Conservation (phyloP, 2,113 vertebrate species). For the Corvus moneduloides region DNA sequence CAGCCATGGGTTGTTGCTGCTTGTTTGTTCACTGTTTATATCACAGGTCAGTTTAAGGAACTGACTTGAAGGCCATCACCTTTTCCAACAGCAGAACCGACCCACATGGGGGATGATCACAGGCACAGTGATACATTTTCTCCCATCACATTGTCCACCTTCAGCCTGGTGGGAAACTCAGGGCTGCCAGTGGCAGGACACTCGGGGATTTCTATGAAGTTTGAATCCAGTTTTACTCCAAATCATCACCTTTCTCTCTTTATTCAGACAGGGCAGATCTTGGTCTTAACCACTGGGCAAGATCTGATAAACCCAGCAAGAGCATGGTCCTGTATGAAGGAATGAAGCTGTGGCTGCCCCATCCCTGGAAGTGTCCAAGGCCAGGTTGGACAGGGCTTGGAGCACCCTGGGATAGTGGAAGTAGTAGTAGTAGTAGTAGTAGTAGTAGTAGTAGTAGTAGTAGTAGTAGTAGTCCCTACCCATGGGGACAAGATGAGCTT, state of each 20-base stretch:
- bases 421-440: too few species aligned
- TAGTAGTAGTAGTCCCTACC: not conserved
- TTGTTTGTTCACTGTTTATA: not conserved
- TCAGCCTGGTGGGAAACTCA: not conserved
- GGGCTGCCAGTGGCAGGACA: not conserved
- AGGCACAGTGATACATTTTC: not conserved
- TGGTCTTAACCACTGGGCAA: not conserved
- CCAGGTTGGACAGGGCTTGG: rapidly evolving
- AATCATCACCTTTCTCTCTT: not conserved
- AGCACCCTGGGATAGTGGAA: not conserved
- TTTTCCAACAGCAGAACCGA: not conserved
- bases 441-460: too few species aligned
- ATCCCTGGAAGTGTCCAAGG: not conserved
- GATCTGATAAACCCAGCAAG: not conserved
- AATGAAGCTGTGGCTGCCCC: not conserved
- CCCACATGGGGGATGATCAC: rapidly evolving
- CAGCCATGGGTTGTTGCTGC: not conserved
- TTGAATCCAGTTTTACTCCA: not conserved
- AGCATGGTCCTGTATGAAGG: not conserved
- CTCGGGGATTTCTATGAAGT: not conserved
- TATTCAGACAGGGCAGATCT: not conserved
- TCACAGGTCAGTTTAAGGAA: not conserved
- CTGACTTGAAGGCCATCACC: not conserved
- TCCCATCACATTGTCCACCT: rapidly evolving
- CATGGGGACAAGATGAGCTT: not conserved